phyloP scores from a whole-genome alignment of 2,888 invertebrate species.

The Drosophila setosimentum region DNA sequence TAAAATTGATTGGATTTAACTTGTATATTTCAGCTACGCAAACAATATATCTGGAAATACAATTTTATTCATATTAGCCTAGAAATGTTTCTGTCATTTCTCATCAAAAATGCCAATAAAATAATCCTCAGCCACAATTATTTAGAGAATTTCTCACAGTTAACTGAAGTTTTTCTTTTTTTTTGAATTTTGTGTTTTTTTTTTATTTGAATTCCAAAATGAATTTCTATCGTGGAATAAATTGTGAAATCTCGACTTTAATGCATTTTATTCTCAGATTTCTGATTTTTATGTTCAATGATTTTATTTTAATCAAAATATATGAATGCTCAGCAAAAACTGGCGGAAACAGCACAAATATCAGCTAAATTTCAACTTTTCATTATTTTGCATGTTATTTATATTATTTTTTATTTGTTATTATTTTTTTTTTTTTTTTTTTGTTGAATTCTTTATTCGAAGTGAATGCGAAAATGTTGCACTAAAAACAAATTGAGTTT shows the following conservation, averaged over 20 bases:
- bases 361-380: slow-evolving; percentile 2
- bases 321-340: not conserved
- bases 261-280: not conserved
- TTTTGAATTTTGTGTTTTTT: not conserved
- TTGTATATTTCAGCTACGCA: too few relatives aligned
- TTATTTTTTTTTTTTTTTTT: not conserved
- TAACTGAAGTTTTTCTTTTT: not conserved
- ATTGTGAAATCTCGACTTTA: not conserved
- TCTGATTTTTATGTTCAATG: not conserved
- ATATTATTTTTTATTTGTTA: not conserved
- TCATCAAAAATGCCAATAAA: not conserved
- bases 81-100: not conserved
- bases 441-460: slow-evolving; percentile 20
- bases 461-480: slow-evolving; percentile 15
- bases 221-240: not conserved
- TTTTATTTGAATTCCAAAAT: not conserved
- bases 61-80: not conserved
- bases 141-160: not conserved
- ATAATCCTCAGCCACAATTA: not conserved
- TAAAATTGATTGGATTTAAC: too few relatives aligned
- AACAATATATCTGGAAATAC: not conserved
- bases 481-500: slow-evolving; percentile 33
- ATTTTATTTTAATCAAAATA: not conserved
- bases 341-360: not conserved
- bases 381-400: not conserved